A percentile compares a stretch with the other conserved stretches of the same genome.
phyloP scores from a whole-genome alignment of 2,888 invertebrate species.

The Epirrhoe tristata region DNA sequence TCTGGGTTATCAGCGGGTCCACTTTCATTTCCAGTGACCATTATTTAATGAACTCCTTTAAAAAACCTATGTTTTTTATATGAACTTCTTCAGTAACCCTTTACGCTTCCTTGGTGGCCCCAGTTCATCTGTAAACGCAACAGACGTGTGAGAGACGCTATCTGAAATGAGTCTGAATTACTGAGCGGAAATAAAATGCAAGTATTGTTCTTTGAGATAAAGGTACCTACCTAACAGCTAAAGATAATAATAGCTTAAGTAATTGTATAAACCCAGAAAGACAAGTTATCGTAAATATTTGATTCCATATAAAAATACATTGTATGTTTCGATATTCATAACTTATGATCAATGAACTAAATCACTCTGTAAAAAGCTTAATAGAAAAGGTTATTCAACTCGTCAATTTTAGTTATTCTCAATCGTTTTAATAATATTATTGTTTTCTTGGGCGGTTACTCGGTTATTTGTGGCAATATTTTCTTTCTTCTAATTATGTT shows the following conservation, averaged over 20 bases:
- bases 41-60: too few relatives aligned
- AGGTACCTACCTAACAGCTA: too few relatives aligned
- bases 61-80: too few relatives aligned
- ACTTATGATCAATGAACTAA: too few relatives aligned
- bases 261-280: too few relatives aligned
- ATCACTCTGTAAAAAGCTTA: background rate
- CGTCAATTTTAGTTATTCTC: slow-evolving; percentile 9
- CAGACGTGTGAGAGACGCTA: slow-evolving; percentile 58
- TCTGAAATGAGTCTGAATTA: slow-evolving; percentile 54
- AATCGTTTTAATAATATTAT: slow-evolving; percentile 20
- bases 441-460: slow-evolving; percentile 12
- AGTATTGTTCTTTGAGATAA: background rate
- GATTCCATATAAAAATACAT: too few relatives aligned
- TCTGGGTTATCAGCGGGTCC: too few relatives aligned
- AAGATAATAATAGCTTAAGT: too few relatives aligned
- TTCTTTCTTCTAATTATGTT: slow-evolving; percentile 10
- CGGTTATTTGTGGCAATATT: slow-evolving; percentile 8
- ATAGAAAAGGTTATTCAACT: background rate
- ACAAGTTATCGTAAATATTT: too few relatives aligned
- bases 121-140: slow-evolving; percentile 40
- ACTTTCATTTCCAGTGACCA: too few relatives aligned
- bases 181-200: slow-evolving; percentile 29
- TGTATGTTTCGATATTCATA: too few relatives aligned
- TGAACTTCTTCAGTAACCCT: background rate
- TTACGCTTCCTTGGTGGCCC: background rate